Evolutionary conservation across 2,797 vertebrate species (phyloP).

Genomic region (Xyrichtys novacula): DNA sequence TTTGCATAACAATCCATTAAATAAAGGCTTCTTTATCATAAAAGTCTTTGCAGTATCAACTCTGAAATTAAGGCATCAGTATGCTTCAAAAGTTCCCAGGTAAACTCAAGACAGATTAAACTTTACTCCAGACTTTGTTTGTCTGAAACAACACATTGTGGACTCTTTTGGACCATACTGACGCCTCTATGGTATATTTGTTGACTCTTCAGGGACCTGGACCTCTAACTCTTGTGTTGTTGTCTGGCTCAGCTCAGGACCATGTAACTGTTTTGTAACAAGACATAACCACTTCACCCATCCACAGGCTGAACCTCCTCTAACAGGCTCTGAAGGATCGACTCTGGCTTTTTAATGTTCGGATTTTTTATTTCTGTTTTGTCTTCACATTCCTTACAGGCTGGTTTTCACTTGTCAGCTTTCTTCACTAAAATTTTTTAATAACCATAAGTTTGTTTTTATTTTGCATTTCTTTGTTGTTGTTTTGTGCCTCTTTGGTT

Average conservation of each 20-base stretch:
- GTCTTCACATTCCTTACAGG: slow-evolving; percentile 2
- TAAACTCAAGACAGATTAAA: not conserved
- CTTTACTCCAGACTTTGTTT: no score
- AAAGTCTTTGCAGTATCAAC: not conserved
- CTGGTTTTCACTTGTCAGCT: slow-evolving; percentile 1
- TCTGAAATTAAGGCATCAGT: slow-evolving; percentile 10
- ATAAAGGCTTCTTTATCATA: not conserved
- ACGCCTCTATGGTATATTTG: slow-evolving; percentile 2
- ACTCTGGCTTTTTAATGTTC: not conserved
- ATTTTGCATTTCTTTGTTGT: not conserved
- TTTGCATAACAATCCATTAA: slow-evolving; percentile 24
- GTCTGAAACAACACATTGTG: no score
- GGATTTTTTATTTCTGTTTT: not conserved
- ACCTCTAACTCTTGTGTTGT: slow-evolving; percentile 6
- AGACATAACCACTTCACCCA: slow-evolving; percentile 1
- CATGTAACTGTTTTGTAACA: slow-evolving; percentile 14
- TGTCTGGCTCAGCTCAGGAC: not conserved
- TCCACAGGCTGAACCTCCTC: slow-evolving; percentile 8
- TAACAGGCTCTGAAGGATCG: slow-evolving; percentile 6
- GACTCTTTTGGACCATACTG: slow-evolving; percentile 3
- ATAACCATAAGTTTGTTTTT: not conserved
- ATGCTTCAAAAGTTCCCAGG: not conserved
- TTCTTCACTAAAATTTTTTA: not conserved
- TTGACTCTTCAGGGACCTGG: not conserved
- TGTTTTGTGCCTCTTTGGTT: not conserved